Base-by-base conservation (phyloP, 2,113 vertebrate species). In the Caloenas nicobarica region DNA sequence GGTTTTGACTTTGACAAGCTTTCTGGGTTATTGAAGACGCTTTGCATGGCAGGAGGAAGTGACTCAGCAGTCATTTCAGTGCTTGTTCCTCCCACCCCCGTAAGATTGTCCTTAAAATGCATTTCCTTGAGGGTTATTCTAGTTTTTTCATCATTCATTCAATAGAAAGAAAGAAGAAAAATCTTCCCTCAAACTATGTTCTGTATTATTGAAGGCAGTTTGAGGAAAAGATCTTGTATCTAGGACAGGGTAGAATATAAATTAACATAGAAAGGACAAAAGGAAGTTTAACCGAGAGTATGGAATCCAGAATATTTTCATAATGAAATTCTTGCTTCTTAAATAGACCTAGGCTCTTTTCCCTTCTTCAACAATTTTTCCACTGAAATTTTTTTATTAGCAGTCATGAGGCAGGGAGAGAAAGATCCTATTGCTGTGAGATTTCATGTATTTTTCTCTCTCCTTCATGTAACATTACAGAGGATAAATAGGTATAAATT, bases 61-160 rank as follows among this genome's bases (percentile, higher is more conserved):
- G 65, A 68, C 73, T 96, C 72, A 88, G 90, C 46, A 82, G 58
- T 8, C 12, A 4, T 71, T 90, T 58, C 66, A 60, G 18, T 7
- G 24, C 25, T 71, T 38, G 40, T 70, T 57, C 81, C n/a, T 92
- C 81, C 4, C 6, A 88, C 38, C 26, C 34, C 8, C 13, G 7
- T 84, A 96, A 95, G 68, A 72, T 85, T 77, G 94, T 42, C 70
- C 62, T 95, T 68, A 68, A 94, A 93, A 95, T 89, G 60, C 28
- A 5, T 93, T 96, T 89, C 23, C 78, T 91, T 92, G 34, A 80
- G 91, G 76, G 22, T 26, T 84, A 65, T 83, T 92, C 68, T 54
- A 72, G 36, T 78, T 94, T 81, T 81, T 80, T 93, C 73, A 88
- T 94, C 85, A 53, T 36, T 66, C 21, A 60, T 95, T 95, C 81